Percentiles rank a stretch among this genome's conserved stretches.
These are phyloP conservation scores for Myanophis thanlyinensis DNA, from an alignment of 2,113 vertebrate genomes.

Conservation along the genomic window DNA sequence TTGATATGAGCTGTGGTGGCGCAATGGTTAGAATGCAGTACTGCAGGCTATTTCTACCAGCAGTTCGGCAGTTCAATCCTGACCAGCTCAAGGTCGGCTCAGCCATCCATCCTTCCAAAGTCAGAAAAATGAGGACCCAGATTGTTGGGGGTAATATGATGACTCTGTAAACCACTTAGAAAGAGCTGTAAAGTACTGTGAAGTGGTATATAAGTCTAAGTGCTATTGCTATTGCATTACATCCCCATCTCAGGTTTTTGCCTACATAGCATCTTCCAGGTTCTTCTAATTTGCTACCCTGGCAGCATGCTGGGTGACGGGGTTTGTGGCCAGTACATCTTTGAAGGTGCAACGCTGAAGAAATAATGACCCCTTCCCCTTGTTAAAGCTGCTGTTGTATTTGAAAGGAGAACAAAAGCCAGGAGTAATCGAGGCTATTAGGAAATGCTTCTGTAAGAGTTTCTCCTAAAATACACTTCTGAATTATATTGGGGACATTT, in stretches of 20 bases:
- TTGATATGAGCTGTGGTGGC: neutral
- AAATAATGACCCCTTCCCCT: neutral
- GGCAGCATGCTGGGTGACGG: neutral
- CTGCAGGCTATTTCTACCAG: no score
- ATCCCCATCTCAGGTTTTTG: neutral
- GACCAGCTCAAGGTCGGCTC: no score
- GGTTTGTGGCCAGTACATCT: neutral
- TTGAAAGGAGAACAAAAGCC: neutral
- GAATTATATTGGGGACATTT: neutral
- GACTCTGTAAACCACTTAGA: no score
- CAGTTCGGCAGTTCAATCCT: no score
- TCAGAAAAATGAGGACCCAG: no score
- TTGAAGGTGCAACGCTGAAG: neutral
- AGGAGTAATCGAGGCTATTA: neutral
- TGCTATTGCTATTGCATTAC: neutral
- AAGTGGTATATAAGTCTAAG: no score
- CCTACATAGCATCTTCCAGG: neutral
- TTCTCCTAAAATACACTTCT: neutral
- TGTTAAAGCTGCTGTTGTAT: neutral
- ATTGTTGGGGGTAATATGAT: no score
- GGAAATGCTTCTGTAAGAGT: neutral
- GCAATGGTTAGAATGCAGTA: no score
- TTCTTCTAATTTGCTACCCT: neutral
- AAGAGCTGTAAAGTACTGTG: no score
- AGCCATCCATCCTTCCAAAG: no score